Evolutionary conservation across 2,888 invertebrate species (phyloP).

Genomic region (Eupithecia subfuscata): DNA sequence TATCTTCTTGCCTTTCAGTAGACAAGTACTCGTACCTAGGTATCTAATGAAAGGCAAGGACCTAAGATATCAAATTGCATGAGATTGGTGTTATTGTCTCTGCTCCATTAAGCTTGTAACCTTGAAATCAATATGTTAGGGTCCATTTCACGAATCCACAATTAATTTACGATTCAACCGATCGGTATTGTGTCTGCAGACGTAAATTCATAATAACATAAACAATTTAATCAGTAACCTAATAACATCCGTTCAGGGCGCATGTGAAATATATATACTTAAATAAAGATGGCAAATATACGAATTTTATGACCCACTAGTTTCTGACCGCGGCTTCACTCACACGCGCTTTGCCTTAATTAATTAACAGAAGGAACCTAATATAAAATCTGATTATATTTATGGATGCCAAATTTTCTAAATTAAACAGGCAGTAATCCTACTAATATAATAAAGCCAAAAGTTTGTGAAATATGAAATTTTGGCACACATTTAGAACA

Average conservation of each 20-base stretch:
- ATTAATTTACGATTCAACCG: neutral
- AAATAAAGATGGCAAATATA: neutral
- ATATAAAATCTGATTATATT: neutral
- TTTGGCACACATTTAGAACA: too few relatives aligned
- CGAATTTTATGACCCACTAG: neutral
- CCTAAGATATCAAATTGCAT: slow-evolving; percentile 32
- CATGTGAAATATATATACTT: neutral
- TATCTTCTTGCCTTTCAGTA: too few relatives aligned
- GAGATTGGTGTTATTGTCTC: slow-evolving; percentile 22
- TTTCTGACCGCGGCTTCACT: neutral
- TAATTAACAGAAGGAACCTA: neutral
- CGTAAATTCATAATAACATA: neutral
- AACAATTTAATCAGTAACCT: neutral
- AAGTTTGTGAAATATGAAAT: too few relatives aligned
- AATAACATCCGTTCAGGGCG: neutral
- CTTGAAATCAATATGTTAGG: slow-evolving; percentile 32
- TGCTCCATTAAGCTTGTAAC: slow-evolving; percentile 17
- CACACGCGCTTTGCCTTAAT: neutral
- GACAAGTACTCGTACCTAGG: too few relatives aligned
- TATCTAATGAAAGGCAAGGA: too few relatives aligned
- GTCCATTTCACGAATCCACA: neutral
- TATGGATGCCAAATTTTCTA: neutral
- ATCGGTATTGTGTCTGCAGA: neutral
- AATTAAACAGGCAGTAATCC: too few relatives aligned
- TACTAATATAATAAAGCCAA: too few relatives aligned